Base-by-base conservation (phyloP, 2,797 vertebrate species). In the Syngnathus rostellatus region DNA sequence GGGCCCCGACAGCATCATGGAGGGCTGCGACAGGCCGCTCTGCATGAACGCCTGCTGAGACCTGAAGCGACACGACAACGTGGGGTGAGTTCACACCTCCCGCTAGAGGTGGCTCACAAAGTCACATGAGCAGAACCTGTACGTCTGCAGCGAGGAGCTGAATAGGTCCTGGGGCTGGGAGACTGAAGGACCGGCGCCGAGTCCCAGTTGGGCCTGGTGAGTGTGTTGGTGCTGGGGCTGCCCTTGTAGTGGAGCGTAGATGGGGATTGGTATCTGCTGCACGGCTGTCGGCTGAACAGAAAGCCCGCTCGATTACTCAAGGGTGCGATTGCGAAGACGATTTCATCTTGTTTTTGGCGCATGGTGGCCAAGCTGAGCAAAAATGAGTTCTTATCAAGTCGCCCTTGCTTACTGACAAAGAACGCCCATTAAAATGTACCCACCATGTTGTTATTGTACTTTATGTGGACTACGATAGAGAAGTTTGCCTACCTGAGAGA, bases 41-140 rank as follows among this genome's bases (percentile, higher is more conserved):
- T 98, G 97, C 93, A 99, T 95, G 84, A 98, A 99, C 0, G 97
- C 94, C 83, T 98, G 97, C 83, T 99, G 97, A 12, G 97, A 98
- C 85, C 97, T 99, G 83, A 16, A 65, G 43, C 66, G 53, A 7
- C 19, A 55, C 8, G 23, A 37, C 64, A 23, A 0, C 67, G 31
- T 6, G 25, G 2, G 4, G 54, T 7, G 25, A 38, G 16, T 58
- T 58, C 9, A 50, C 5, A 31, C 31, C 31, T 31, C 31, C 31
- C 3, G 31, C 31, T 31, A 31, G 31, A 31, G 31, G 31, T 31
- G 31, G 3, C 50, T 51, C 8, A 21, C n/a, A 0, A 21, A 51
- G 25, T 57, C 55, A 19, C n/a, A 51, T 39, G 11, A 25, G 41
- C 3, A 37, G 74, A 83, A 98, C 97, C 97, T 94, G 67, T 96